Evolutionary conservation across 2,113 vertebrate genomes (phyloP), one percentile per base, ranked within the genome.

Genomic region (Triplophysa tibetana): DNA sequence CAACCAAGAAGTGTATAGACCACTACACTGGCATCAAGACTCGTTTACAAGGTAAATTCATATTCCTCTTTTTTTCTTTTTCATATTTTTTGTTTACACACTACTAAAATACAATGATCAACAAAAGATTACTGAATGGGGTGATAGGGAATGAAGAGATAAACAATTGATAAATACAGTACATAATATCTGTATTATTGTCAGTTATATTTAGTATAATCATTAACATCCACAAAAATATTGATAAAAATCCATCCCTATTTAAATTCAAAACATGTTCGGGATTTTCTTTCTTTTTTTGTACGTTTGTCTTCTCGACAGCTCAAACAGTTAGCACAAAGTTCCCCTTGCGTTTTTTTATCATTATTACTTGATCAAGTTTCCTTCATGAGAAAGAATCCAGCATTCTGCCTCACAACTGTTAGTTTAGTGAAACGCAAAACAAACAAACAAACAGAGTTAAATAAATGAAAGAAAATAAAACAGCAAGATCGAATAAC

Each of bases 21-120:
- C 93, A 94, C 94, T 95, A 95, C 85, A 92, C 92, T 94, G 94
- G 92, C 90, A 93, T 95, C 93, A 95, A 93, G 93, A 96, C 95
- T 89, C 91, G 72, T 80, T 92, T 93, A 96, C 94, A 92, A 92
- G 92, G 94, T 87, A 91, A 85, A 83, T 84, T 85, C 74, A 91
- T 91, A 91, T 93, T 81, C 78, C 82, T 92, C 88, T 91, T 90
- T 91, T 94, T 83, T 65, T 79, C 90, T 91, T 91, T 94, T 38
- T 38, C 33, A 7, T 38, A 77, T 81, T 56, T 90, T 88, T 91
- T 93, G 92, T 94, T 92, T 92, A 90, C 93, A 95, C 95, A 95
- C 90, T 94, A 95, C 93, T 93, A 93, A 95, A 93, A 94, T 84
- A 93, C 92, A 92, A 94, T 93, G 93, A 90, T 85, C 92, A 95